Conservation (phyloP, 1,140 invertebrate species). For the Diachasmimorpha longicaudata region DNA sequence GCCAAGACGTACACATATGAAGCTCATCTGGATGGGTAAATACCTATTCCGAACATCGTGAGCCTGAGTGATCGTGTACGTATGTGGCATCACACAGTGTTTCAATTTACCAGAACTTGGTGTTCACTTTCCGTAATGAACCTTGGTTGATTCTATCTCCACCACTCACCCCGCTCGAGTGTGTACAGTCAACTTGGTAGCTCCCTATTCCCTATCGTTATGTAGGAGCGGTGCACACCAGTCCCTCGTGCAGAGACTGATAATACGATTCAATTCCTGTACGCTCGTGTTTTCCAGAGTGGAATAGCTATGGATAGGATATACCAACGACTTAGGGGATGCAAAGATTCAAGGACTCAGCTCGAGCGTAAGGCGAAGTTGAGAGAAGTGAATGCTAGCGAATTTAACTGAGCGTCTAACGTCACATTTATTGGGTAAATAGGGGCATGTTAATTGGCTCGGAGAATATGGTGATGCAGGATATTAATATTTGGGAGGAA, state of each 20-base stretch:
- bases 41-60: not conserved
- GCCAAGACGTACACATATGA: not conserved
- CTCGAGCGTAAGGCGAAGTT: not conserved
- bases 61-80: not conserved
- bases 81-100: conserved; percentile 17
- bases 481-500: not conserved
- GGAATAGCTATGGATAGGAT: not conserved
- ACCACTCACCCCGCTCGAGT: not conserved
- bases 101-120: conserved; percentile 29
- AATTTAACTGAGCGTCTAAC: not conserved
- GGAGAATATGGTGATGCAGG: not conserved
- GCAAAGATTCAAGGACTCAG: not conserved
- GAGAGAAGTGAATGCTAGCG: not conserved
- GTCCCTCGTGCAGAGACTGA: conserved; percentile 31
- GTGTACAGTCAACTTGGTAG: conserved; percentile 2
- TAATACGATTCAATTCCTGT: conserved; percentile 40
- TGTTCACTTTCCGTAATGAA: conserved; percentile 37
- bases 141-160: conserved; percentile 12
- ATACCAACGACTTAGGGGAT: not conserved
- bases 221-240: not conserved
- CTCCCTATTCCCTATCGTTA: not conserved
- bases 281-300: conserved; percentile 19
- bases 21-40: not conserved
- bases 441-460: not conserved
- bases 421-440: not conserved